These are phyloP conservation scores for Leptocoma aspasia DNA, from an alignment of 2,113 vertebrate species.

Conservation along the genomic window DNA sequence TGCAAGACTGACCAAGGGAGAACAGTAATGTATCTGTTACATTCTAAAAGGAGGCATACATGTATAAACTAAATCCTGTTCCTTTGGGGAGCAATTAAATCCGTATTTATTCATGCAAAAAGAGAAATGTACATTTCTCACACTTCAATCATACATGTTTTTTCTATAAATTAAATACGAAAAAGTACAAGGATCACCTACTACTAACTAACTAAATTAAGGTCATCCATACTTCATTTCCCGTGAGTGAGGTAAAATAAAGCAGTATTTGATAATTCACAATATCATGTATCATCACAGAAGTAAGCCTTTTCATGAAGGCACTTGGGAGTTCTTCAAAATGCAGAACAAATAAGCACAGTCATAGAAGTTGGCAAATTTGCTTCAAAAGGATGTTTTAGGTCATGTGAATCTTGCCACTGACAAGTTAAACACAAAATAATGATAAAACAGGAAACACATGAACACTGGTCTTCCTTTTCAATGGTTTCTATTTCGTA, in stretches of 20 bases:
- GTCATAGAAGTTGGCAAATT: neutral
- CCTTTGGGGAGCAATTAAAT: neutral
- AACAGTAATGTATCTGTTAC: neutral
- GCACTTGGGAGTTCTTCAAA: neutral
- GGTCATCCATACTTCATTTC: neutral
- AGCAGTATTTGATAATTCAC: neutral
- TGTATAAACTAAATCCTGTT: neutral
- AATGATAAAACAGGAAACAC: slow-evolving; percentile 58
- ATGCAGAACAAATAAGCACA: neutral
- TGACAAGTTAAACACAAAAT: neutral
- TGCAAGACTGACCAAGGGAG: neutral
- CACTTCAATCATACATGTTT: neutral
- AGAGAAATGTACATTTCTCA: neutral
- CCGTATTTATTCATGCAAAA: neutral
- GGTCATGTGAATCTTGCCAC: slow-evolving; percentile 37
- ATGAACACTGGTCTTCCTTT: slow-evolving; percentile 36
- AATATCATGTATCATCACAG: neutral
- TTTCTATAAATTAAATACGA: neutral
- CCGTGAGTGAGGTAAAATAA: neutral
- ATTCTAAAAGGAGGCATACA: neutral
- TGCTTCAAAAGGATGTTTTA: slow-evolving; percentile 11
- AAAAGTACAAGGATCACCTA: neutral
- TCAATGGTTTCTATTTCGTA: slow-evolving; percentile 6
- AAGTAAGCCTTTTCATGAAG: neutral
- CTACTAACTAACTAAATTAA: neutral